phyloP scores from a whole-genome alignment of 2,888 invertebrate genomes.

The Gibbula magus region DNA sequence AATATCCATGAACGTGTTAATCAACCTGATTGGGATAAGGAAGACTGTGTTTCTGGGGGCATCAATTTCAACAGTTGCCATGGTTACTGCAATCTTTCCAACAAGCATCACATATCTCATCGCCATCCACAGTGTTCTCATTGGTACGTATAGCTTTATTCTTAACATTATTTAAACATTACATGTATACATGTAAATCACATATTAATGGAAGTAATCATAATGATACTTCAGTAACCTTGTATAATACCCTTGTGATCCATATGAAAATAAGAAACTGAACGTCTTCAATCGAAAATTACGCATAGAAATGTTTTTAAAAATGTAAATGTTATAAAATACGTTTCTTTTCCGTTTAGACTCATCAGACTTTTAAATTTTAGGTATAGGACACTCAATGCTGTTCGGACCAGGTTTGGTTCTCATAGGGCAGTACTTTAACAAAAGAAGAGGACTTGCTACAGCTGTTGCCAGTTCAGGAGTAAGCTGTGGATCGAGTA shows the following conservation, averaged over 20 bases:
- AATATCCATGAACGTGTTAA: background rate
- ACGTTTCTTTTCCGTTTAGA: too few relatives aligned
- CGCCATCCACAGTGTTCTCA: background rate
- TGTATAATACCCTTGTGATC: too few relatives aligned
- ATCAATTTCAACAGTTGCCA: background rate
- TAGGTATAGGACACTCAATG: constrained; percentile 34
- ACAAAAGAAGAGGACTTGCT: constrained; percentile 28
- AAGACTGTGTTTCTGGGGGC: background rate
- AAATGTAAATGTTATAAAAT: too few relatives aligned
- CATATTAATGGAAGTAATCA: too few relatives aligned
- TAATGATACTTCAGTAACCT: too few relatives aligned
- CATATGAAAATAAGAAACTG: too few relatives aligned
- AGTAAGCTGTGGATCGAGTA: constrained; percentile 26
- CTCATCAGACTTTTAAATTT: too few relatives aligned
- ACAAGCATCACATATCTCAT: background rate
- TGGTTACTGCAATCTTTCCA: background rate
- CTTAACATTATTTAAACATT: too few relatives aligned
- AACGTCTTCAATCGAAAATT: too few relatives aligned
- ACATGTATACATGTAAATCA: too few relatives aligned
- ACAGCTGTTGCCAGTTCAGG: constrained; percentile 30
- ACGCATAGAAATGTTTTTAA: too few relatives aligned
- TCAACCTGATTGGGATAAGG: background rate
- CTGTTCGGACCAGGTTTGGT: constrained; percentile 25
- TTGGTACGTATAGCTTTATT: background rate
- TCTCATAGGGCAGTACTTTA: constrained; percentile 30